Percentiles rank a stretch among this genome's conserved stretches.
Conservation (phyloP, 1,140 invertebrate genomes). For the Megathymus violae region DNA sequence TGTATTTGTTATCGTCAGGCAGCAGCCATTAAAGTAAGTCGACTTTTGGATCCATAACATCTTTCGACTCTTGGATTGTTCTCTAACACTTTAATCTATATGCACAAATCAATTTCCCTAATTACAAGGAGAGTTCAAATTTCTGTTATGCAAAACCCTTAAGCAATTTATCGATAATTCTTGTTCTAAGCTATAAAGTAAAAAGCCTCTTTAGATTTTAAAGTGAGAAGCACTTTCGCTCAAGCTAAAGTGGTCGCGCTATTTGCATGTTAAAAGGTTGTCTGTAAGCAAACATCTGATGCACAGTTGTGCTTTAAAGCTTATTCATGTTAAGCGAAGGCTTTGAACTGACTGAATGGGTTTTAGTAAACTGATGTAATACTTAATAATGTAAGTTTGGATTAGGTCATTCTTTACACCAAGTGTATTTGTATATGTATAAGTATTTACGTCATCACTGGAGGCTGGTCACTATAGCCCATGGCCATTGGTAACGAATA, state of each 20-base stretch:
- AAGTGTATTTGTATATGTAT: too few species aligned
- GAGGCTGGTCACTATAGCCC: too few species aligned
- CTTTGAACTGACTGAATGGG: neutral
- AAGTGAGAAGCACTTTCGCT: conserved; percentile 1
- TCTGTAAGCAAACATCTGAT: conserved; percentile 2
- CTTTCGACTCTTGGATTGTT: too few species aligned
- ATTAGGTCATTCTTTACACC: too few species aligned
- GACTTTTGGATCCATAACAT: too few species aligned
- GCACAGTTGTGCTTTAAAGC: neutral
- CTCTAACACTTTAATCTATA: too few species aligned
- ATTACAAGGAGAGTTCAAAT: too few species aligned
- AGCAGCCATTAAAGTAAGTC: too few species aligned
- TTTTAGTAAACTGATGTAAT: neutral
- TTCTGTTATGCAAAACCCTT: neutral
- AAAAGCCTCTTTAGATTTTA: neutral
- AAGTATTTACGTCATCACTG: too few species aligned
- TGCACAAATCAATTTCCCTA: too few species aligned
- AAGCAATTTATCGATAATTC: neutral
- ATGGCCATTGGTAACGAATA: too few species aligned
- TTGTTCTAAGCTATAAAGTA: neutral
- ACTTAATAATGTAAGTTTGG: neutral
- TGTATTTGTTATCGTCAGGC: too few species aligned
- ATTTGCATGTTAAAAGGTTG: conserved; percentile 18
- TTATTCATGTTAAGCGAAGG: neutral
- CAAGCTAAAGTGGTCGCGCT: conserved; percentile 2